phyloP scores from a whole-genome alignment of 2,888 invertebrate species.

The Monoplex corrugatus region DNA sequence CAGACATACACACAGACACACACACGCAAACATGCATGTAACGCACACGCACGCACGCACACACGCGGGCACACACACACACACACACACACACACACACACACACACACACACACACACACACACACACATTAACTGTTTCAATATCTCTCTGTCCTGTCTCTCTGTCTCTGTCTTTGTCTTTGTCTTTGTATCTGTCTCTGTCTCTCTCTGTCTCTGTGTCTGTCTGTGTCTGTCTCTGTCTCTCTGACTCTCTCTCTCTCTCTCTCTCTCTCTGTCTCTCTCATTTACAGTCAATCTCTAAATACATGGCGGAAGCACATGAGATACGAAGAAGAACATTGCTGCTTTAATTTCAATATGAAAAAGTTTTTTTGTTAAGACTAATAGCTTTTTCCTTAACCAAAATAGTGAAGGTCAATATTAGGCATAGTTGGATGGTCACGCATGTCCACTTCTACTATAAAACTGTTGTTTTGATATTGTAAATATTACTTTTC shows the following conservation, averaged over 20 bases:
- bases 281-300: background rate
- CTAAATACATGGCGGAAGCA: background rate
- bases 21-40: too few species aligned
- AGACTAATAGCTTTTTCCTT: too few species aligned
- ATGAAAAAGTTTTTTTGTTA: background rate
- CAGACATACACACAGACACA: too few species aligned
- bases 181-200: slow-evolving; percentile 19
- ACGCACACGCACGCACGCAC: too few species aligned
- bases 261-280: background rate
- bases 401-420: too few species aligned
- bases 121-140: background rate
- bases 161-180: background rate
- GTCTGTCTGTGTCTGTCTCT: background rate
- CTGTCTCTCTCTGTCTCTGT: background rate
- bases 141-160: background rate
- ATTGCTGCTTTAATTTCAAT: too few species aligned
- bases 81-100: background rate
- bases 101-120: background rate
- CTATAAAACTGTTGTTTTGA: too few species aligned
- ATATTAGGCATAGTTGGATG: too few species aligned
- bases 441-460: too few species aligned
- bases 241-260: slow-evolving; percentile 18
- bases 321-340: too few species aligned
- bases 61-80: background rate
- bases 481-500: too few species aligned